Percentiles rank a stretch among this genome's conserved stretches.
phyloP scores from a whole-genome alignment of 2,888 invertebrate species.

The Archips crataeganus region DNA sequence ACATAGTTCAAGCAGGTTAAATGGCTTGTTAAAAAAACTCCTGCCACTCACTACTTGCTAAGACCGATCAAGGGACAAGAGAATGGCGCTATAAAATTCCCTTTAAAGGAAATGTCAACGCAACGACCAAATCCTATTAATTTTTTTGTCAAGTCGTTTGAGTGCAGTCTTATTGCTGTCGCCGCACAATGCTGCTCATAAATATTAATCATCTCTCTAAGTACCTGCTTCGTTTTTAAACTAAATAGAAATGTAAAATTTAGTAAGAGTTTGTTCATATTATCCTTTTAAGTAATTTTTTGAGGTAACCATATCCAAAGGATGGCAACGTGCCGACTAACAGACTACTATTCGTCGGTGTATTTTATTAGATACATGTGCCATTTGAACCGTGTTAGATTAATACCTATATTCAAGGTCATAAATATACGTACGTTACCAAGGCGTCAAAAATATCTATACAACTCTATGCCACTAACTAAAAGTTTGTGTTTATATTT shows the following conservation, averaged over 20 bases:
- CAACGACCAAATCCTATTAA: constrained; percentile 28
- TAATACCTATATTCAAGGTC: no score
- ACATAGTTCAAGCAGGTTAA: constrained; percentile 6
- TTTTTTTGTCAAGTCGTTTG: constrained; percentile 20
- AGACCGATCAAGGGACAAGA: constrained; percentile 55
- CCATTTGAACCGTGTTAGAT: no score
- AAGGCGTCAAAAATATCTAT: no score
- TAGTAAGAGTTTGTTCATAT: background rate
- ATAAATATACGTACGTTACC: no score
- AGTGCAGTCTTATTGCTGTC: background rate
- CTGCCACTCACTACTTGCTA: constrained; percentile 29
- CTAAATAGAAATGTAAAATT: background rate
- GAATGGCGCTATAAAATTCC: constrained; percentile 63
- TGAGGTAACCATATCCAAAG: no score
- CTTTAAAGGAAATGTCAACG: constrained; percentile 57
- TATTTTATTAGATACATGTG: no score
- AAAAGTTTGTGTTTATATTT: no score
- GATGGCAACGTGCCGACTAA: no score
- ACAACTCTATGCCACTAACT: no score
- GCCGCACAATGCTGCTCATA: background rate
- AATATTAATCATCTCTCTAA: background rate
- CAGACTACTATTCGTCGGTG: no score
- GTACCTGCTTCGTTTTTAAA: background rate
- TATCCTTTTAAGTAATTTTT: no score
- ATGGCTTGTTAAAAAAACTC: constrained; percentile 38